Percentiles rank a stretch among this genome's conserved stretches.
phyloP scores from a whole-genome alignment of 2,888 invertebrate genomes.

The Erebia ligea region DNA sequence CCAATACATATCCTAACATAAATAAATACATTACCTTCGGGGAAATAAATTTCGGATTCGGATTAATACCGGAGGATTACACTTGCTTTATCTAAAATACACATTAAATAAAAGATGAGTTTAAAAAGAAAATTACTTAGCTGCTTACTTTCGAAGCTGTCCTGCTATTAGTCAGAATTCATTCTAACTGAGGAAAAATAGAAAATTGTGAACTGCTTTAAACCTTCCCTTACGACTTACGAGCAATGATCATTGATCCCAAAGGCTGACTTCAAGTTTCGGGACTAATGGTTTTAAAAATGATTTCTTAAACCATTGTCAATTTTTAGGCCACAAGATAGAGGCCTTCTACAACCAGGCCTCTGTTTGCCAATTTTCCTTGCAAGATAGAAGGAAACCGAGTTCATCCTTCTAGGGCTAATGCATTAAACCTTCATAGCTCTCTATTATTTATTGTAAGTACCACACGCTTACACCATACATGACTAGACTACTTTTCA shows the following conservation, averaged over 20 bases:
- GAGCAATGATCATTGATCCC: too few relatives aligned
- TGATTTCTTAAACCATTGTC: too few relatives aligned
- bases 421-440: too few relatives aligned
- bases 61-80: constrained; percentile 26
- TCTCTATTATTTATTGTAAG: too few relatives aligned
- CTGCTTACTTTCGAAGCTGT: neutral
- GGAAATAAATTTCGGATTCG: constrained; percentile 34
- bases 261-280: too few relatives aligned
- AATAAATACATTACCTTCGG: constrained; percentile 36
- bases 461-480: neutral
- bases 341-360: too few relatives aligned
- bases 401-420: too few relatives aligned
- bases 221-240: neutral
- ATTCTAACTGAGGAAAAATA: neutral
- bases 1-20: constrained; percentile 53
- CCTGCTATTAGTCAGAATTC: neutral
- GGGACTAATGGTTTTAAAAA: too few relatives aligned
- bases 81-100: constrained; percentile 1
- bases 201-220: neutral
- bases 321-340: too few relatives aligned
- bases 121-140: neutral
- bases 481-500: neutral
- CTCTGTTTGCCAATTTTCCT: too few relatives aligned
- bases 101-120: neutral
- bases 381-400: too few relatives aligned